Conservation (phyloP, 2,797 vertebrate genomes). For the Phoeniculus purpureus region DNA sequence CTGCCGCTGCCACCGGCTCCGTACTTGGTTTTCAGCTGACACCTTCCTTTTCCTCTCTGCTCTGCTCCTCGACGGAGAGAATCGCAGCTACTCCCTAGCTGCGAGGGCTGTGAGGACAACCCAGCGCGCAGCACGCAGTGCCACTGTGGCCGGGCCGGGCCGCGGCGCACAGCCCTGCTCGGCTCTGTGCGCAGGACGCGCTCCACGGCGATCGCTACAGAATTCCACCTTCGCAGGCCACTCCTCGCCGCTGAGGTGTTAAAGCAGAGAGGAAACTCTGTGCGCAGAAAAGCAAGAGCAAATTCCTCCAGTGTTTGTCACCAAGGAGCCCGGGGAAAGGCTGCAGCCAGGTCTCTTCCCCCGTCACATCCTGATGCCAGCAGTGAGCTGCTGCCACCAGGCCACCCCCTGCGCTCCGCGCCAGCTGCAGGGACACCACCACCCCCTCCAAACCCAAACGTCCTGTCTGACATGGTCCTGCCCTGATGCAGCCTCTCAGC, state of each 20-base stretch:
- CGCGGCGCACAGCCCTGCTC: rapidly evolving
- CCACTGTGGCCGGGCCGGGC: rapidly evolving
- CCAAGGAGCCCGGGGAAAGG: rapidly evolving
- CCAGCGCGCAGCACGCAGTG: rapidly evolving
- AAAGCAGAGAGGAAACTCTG: not conserved
- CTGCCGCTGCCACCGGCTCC: not conserved
- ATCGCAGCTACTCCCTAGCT: rapidly evolving
- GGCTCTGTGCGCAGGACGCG: rapidly evolving
- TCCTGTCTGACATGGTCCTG: not conserved
- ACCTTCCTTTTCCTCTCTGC: not conserved
- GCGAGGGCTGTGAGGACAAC: rapidly evolving
- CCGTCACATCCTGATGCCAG: rapidly evolving
- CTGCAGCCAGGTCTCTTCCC: not conserved
- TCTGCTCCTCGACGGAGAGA: not conserved
- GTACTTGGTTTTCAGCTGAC: not conserved
- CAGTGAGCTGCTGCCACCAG: not conserved
- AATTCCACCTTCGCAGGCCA: not conserved
- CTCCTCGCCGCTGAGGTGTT: not conserved
- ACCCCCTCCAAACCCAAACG: rapidly evolving
- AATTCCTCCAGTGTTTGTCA: rapidly evolving
- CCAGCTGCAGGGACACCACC: no score
- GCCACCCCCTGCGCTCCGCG: rapidly evolving
- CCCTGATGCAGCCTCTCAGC: not conserved
- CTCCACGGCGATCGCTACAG: rapidly evolving
- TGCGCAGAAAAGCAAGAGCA: not conserved